phyloP scores from a whole-genome alignment of 2,797 vertebrate species.

The Anolis apletophallus region DNA sequence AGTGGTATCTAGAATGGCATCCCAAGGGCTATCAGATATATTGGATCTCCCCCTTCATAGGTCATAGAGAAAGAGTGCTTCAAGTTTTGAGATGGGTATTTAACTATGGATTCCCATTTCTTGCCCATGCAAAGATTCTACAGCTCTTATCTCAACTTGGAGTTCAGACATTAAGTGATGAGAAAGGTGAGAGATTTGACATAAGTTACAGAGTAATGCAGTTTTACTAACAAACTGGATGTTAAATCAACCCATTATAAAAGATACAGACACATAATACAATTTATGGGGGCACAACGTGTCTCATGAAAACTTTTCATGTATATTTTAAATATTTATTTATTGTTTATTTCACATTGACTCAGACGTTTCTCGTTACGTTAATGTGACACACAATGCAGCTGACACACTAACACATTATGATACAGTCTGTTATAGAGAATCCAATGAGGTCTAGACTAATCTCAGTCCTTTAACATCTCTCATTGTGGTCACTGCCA shows the following conservation, averaged over 20 bases:
- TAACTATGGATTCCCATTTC: neutral
- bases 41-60: neutral
- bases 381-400: no score
- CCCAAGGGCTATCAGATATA: neutral
- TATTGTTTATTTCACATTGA: no score
- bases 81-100: neutral
- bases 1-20: no score
- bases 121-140: neutral
- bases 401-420: no score
- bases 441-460: neutral
- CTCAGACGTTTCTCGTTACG: no score
- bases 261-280: no score
- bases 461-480: neutral
- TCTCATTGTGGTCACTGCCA: neutral
- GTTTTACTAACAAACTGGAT: no score
- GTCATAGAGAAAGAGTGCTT: neutral
- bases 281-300: no score
- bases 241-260: no score
- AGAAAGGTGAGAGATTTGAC: neutral
- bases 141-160: neutral
- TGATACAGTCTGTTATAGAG: neutral
- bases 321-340: no score
- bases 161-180: neutral
- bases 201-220: no score
- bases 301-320: no score